Evolutionary conservation across 2,797 vertebrate genomes (phyloP).

Genomic region (Spea hammondii): DNA sequence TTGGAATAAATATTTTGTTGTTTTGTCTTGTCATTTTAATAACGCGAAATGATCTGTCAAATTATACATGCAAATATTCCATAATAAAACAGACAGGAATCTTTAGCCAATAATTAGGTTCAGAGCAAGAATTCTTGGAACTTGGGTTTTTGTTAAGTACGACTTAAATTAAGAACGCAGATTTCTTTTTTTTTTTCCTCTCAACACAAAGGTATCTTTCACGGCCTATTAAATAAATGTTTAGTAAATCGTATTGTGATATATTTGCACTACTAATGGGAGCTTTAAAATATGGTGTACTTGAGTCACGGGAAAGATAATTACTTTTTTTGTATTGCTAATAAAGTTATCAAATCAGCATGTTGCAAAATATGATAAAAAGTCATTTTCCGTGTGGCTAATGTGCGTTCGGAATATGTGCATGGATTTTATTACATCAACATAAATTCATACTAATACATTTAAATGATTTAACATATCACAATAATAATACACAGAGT

Average conservation of each 20-base stretch:
- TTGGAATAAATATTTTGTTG: conserved; percentile 44
- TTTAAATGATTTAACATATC: background rate
- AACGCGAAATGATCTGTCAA: conserved; percentile 53
- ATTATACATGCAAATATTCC: conserved; percentile 41
- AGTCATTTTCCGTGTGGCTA: background rate
- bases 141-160: background rate
- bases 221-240: conserved; percentile 36
- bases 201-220: conserved; percentile 11
- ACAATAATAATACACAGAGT: background rate
- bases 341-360: conserved; percentile 13
- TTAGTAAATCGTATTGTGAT: conserved; percentile 24
- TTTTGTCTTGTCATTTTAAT: conserved; percentile 51
- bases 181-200: background rate
- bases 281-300: conserved; percentile 5
- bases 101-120: too few relatives aligned
- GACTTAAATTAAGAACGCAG: conserved; percentile 14
- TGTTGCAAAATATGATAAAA: conserved; percentile 1
- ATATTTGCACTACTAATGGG: background rate
- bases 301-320: conserved; percentile 21
- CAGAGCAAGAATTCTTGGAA: background rate
- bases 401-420: conserved; percentile 2
- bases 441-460: conserved; percentile 15
- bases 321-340: conserved; percentile 15
- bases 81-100: background rate
- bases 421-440: conserved; percentile 16